Conservation (phyloP, 2,797 vertebrate species). For the Alfaro cultratus region DNA sequence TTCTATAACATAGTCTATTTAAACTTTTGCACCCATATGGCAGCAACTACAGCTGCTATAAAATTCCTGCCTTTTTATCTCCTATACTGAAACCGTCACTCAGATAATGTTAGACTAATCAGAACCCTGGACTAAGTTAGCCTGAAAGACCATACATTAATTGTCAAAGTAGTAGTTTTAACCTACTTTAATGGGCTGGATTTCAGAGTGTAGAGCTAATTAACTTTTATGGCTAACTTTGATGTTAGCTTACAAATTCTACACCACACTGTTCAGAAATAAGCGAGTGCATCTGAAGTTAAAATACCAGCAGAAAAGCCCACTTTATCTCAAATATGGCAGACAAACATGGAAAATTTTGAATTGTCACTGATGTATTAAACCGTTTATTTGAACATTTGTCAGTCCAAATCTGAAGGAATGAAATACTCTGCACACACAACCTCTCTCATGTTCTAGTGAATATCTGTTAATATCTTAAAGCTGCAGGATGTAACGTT, state of each 20-base stretch:
- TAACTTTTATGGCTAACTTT: not conserved
- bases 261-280: not conserved
- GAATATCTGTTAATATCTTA: not conserved
- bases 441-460: not conserved
- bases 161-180: not conserved
- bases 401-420: not conserved
- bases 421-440: not conserved
- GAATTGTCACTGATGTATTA: not conserved
- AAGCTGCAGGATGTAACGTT: not conserved
- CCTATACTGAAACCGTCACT: not conserved
- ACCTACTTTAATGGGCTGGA: not conserved
- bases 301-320: not conserved
- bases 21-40: not conserved
- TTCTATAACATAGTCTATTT: not conserved
- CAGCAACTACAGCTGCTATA: not conserved
- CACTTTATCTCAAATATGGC: not conserved
- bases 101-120: not conserved
- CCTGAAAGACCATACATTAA: not conserved
- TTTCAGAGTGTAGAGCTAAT: not conserved
- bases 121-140: not conserved
- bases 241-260: not conserved
- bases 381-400: not conserved
- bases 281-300: not conserved
- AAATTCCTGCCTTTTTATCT: not conserved
- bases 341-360: not conserved